These are phyloP conservation scores for Axis porcinus DNA, from an alignment of 2,113 vertebrate genomes.

Conservation along the genomic window DNA sequence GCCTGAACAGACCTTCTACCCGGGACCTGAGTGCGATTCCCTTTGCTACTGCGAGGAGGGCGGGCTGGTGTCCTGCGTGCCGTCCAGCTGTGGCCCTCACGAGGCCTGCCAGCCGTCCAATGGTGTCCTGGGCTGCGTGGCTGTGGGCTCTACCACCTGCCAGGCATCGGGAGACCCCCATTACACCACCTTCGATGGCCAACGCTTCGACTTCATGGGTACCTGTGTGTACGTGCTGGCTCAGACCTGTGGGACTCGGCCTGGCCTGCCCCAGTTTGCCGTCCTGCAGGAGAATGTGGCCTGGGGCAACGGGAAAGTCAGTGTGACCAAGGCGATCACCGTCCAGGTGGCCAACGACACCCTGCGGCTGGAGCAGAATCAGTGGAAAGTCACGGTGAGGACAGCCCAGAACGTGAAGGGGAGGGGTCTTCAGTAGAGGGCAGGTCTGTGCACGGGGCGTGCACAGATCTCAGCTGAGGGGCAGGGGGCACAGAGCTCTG, in stretches of 20 bases:
- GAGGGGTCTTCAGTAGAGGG: too few species aligned
- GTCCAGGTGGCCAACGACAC: conserved; percentile 67
- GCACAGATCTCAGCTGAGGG: accelerated
- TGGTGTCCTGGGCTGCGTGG: conserved; percentile 59
- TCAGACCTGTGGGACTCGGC: background rate
- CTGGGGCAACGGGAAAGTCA: conserved; percentile 32
- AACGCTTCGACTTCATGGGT: conserved; percentile 71
- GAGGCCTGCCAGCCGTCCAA: conserved; percentile 57
- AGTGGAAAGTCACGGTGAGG: conserved; percentile 65
- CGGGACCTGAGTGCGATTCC: background rate
- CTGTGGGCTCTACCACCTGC: conserved; percentile 61
- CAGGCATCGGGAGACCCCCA: conserved; percentile 58
- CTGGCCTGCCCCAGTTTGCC: accelerated
- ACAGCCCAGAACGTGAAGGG: accelerated
- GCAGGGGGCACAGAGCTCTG: conserved; percentile 68
- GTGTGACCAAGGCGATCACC: background rate
- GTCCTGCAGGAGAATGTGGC: conserved; percentile 69
- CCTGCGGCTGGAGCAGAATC: conserved; percentile 59
- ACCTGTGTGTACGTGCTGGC: conserved; percentile 78
- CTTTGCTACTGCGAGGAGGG: conserved; percentile 46
- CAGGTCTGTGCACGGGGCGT: background rate
- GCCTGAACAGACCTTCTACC: conserved; percentile 76
- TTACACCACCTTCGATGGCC: conserved; percentile 77
- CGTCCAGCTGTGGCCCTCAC: background rate
- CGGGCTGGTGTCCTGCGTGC: conserved; percentile 53